phyloP scores from a whole-genome alignment of 2,113 vertebrate genomes.

The Pomatostomus ruficeps region DNA sequence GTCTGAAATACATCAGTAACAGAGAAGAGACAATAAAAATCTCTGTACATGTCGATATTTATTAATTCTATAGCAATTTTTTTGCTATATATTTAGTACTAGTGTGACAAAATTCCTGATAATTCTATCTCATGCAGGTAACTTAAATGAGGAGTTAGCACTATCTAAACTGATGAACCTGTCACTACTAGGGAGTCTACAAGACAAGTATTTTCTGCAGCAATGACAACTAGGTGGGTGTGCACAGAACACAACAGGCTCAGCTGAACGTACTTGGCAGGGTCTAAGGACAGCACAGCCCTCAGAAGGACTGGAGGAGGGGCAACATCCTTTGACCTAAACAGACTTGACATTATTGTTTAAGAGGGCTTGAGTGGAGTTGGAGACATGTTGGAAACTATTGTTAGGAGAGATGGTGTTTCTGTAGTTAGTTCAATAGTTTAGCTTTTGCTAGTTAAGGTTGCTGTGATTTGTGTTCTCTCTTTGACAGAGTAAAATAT shows the following conservation, averaged over 20 bases:
- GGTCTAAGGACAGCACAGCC: neutral
- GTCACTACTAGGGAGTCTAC: neutral
- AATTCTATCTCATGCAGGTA: constrained; percentile 22
- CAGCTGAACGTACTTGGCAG: neutral
- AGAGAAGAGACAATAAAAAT: neutral
- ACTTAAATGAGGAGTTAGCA: constrained; percentile 17
- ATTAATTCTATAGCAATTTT: neutral
- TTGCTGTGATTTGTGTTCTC: neutral
- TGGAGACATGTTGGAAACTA: neutral
- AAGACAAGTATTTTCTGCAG: constrained; percentile 10
- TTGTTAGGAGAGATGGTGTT: neutral
- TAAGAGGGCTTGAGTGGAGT: neutral
- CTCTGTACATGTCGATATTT: neutral
- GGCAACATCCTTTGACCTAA: neutral
- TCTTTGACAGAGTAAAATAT: neutral
- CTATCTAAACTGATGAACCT: neutral
- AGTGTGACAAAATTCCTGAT: neutral
- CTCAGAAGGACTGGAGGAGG: neutral
- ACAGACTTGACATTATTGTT: neutral
- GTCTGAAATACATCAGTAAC: neutral
- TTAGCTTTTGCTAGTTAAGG: neutral
- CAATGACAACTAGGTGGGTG: neutral
- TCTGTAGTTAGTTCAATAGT: neutral
- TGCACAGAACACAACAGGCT: neutral
- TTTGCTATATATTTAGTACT: constrained; percentile 23